phyloP scores from a whole-genome alignment of 2,113 vertebrate species.

The Datnioides undecimradiatus region DNA sequence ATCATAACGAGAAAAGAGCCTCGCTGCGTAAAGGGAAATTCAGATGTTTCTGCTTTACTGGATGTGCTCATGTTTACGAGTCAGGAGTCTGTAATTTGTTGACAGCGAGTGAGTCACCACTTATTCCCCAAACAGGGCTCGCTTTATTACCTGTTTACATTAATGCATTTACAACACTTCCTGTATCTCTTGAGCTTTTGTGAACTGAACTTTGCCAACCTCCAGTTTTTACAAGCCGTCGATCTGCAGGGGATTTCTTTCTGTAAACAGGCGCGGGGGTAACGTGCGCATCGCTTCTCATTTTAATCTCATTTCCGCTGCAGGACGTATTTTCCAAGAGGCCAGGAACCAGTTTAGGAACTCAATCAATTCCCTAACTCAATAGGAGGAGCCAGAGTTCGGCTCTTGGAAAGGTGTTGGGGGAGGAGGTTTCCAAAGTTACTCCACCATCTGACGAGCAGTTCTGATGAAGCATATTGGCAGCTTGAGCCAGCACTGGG shows the following conservation, averaged over 20 bases:
- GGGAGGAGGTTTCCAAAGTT: background rate
- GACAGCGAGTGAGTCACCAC: constrained; percentile 12
- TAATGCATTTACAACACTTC: background rate
- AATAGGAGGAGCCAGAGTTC: background rate
- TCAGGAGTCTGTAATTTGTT: constrained; percentile 23
- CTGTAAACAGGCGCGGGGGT: background rate
- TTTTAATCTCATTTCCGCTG: background rate
- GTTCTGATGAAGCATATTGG: background rate
- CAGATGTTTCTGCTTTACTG: constrained; percentile 35
- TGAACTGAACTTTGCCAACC: background rate
- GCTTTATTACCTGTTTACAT: constrained; percentile 4
- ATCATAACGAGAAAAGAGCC: background rate
- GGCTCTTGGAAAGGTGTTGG: background rate
- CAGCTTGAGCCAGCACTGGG: background rate
- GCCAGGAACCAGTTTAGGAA: background rate
- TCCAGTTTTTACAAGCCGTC: background rate
- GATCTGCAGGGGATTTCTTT: background rate
- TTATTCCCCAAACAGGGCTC: background rate
- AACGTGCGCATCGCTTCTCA: background rate
- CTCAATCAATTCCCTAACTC: background rate
- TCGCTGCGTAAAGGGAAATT: constrained; percentile 7
- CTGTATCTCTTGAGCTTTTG: background rate
- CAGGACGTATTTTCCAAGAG: background rate
- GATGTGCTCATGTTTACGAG: constrained; percentile 31
- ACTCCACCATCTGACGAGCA: background rate